Conservation (phyloP, 2,113 vertebrate species). For the Lates calcarifer region DNA sequence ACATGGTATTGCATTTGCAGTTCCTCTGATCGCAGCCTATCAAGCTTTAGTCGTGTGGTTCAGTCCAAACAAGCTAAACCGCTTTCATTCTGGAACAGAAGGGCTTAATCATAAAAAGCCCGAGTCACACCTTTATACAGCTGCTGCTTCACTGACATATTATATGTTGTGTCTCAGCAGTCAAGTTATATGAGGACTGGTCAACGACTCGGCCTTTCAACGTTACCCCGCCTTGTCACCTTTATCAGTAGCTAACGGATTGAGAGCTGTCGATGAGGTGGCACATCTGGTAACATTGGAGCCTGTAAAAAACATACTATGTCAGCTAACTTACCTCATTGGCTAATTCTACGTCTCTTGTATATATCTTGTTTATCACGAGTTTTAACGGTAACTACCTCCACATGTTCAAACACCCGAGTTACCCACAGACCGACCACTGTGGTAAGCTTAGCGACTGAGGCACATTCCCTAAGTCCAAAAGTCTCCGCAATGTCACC, state of each 20-base stretch:
- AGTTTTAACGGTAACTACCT: not conserved
- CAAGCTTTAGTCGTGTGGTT: not conserved
- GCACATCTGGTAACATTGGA: constrained; percentile 72
- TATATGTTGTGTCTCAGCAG: not conserved
- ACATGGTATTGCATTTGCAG: not conserved
- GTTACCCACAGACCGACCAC: constrained; percentile 1
- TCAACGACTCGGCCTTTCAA: not conserved
- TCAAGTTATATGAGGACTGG: not conserved
- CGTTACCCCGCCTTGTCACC: constrained; percentile 3
- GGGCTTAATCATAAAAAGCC: not conserved
- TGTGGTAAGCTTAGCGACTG: not conserved
- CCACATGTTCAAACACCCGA: not conserved
- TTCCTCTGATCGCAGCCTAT: not conserved
- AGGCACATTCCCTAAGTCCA: constrained; percentile 63
- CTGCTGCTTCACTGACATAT: not conserved
- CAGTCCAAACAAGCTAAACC: constrained; percentile 34
- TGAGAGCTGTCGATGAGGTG: constrained; percentile 74
- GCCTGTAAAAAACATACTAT: not conserved
- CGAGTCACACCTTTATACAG: constrained; percentile 10
- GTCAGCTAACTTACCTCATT: constrained; percentile 22
- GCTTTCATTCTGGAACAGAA: constrained; percentile 2
- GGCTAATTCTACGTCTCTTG: not conserved
- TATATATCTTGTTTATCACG: too few relatives aligned
- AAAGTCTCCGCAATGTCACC: constrained; percentile 77
- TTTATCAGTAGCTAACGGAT: constrained; percentile 30